Evolutionary conservation across 2,113 vertebrate species (phyloP).

Genomic region (Myxocyprinus asiaticus): DNA sequence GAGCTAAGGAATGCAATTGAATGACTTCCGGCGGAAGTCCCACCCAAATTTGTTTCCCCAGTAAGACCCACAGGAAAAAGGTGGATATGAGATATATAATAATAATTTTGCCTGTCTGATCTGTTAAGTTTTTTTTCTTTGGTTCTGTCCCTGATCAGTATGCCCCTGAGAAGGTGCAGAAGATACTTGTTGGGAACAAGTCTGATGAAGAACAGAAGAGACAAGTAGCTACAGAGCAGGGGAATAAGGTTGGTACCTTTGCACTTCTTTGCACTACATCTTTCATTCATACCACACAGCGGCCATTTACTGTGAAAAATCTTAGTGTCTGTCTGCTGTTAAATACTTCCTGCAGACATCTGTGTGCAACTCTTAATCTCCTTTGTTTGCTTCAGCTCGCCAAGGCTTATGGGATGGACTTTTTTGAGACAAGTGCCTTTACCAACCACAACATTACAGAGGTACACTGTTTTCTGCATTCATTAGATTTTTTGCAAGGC

Average conservation of each 20-base stretch:
- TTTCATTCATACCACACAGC: too few species aligned
- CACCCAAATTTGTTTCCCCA: too few species aligned
- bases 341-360: too few species aligned
- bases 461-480: slow-evolving; percentile 66
- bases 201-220: slow-evolving; percentile 92
- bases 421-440: slow-evolving; percentile 99
- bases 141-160: slow-evolving; percentile 73
- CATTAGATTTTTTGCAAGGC: not conserved
- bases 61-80: too few species aligned
- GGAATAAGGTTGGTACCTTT: slow-evolving; percentile 80
- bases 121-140: not conserved
- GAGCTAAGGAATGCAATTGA: too few species aligned
- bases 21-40: too few species aligned
- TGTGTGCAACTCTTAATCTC: not conserved
- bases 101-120: not conserved
- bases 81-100: too few species aligned
- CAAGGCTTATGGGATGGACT: slow-evolving; percentile 94
- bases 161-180: slow-evolving; percentile 91
- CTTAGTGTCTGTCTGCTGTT: too few species aligned
- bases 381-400: slow-evolving; percentile 79
- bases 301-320: too few species aligned
- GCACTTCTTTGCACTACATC: too few species aligned
- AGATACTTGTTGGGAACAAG: slow-evolving; percentile 95
- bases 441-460: slow-evolving; percentile 95
- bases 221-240: slow-evolving; percentile 93